These are phyloP conservation scores for Ophion slaviceki DNA, from an alignment of 2,888 invertebrate species.

Conservation along the genomic window DNA sequence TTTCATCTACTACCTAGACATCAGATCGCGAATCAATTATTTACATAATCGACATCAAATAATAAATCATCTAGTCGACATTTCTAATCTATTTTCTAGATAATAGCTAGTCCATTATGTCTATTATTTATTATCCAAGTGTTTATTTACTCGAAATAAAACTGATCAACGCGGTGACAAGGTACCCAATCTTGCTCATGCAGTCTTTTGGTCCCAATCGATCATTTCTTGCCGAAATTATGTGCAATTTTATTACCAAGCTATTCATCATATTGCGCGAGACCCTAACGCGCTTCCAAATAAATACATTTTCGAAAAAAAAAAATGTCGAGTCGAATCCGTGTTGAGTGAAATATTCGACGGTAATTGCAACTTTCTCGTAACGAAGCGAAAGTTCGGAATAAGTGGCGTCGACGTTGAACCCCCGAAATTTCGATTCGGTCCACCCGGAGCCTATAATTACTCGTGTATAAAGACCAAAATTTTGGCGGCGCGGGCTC, in stretches of 20 bases:
- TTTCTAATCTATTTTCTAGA: too few relatives aligned
- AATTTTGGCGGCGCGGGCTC: conserved; percentile 36
- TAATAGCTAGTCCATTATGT: too few relatives aligned
- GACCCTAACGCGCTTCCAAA: conserved; percentile 9
- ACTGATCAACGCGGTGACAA: too few relatives aligned
- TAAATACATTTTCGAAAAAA: neutral
- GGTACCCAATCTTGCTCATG: too few relatives aligned
- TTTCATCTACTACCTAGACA: too few relatives aligned
- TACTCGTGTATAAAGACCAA: conserved; percentile 47
- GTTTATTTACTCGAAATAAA: too few relatives aligned
- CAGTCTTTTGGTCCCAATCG: neutral
- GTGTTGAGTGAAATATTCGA: conserved; percentile 67
- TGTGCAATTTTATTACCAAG: conserved; percentile 37
- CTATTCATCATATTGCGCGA: conserved; percentile 38
- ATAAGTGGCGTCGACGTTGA: conserved; percentile 59
- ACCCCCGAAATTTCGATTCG: conserved; percentile 60
- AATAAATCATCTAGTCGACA: too few relatives aligned
- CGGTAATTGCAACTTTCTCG: conserved; percentile 64
- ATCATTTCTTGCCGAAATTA: conserved; percentile 15
- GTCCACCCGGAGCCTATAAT: conserved; percentile 61
- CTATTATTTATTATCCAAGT: too few relatives aligned
- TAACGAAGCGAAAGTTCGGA: conserved; percentile 33
- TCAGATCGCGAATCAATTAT: too few relatives aligned
- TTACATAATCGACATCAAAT: too few relatives aligned
- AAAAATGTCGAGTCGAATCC: conserved; percentile 19